Base-by-base conservation (phyloP, 2,888 invertebrate species). In the Sarcophaga variegata region DNA sequence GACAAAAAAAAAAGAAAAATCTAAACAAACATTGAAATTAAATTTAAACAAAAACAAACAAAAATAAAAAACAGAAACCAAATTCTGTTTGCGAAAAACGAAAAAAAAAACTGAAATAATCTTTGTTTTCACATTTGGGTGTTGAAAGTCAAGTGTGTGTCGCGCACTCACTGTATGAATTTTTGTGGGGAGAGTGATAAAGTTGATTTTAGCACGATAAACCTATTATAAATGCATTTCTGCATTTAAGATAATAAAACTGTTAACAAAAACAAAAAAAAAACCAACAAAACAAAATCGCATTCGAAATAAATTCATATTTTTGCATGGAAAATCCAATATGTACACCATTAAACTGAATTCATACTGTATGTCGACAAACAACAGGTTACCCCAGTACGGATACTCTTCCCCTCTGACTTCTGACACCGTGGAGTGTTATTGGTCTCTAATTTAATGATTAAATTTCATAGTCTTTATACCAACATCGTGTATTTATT, bases 131-230 rank as follows among this genome's bases (percentile, higher is more conserved):
- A 87, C 75, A 84, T 82, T 87, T 80, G 79, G 81, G 81, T 81
- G 87, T 84, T 84, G 87, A 86, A 86, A 86, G 74, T 86, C 86
- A 83, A 83, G 81, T 86, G 86, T 87, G 85, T 87, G 87, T 85
- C 81, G 83, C 85, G 66, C 74, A 83, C 64, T 87, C 76, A 77
- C 80, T 75, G 74, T 84, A 79, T 70, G 87, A 81, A 79, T 83
- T 2, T 37, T 37, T 37, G 77, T 84, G 76, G 62, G 78, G 74
- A 79, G 84, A 82, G 81, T 85, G 91, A 91, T 92, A 91, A 92
- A 92, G 90, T 90, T 90, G 91, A 92, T 92, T 88, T 89, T 89
- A 81, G 89, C 91, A 91, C 91, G 92, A 92, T 92, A 91, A 92
- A 90, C 81, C 88, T 90, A 92, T 91, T 92, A 90, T 90, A 91